phyloP scores from a whole-genome alignment of 2,888 invertebrate genomes.

The Hydropsyche betteni region DNA sequence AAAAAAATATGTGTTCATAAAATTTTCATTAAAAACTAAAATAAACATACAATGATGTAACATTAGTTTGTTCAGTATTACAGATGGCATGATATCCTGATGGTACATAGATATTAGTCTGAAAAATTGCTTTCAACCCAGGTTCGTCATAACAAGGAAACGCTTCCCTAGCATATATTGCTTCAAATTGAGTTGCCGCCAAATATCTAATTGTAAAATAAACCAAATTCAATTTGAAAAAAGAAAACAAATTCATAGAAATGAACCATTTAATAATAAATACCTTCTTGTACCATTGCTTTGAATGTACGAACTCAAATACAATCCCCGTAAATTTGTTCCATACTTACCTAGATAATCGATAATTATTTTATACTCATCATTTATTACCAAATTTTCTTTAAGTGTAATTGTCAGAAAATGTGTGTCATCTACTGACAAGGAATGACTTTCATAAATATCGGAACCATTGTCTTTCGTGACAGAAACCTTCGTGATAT shows the following conservation, averaged over 20 bases:
- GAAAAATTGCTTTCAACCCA: constrained; percentile 72
- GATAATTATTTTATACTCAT: constrained; percentile 65
- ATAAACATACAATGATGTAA: constrained; percentile 15
- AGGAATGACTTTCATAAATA: not conserved
- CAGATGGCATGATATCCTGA: constrained; percentile 57
- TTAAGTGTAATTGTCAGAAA: constrained; percentile 64
- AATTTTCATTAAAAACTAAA: not conserved
- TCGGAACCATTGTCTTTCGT: constrained; percentile 27
- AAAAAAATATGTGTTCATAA: too few species aligned
- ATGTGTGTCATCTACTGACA: constrained; percentile 60
- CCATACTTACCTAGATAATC: constrained; percentile 67
- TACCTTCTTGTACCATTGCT: constrained; percentile 50
- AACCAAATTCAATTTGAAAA: too few species aligned
- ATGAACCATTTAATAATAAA: not conserved
- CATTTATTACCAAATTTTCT: constrained; percentile 55
- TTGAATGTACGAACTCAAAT: constrained; percentile 66
- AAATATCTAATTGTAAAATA: constrained; percentile 54
- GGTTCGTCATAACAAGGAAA: constrained; percentile 85
- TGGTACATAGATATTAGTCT: constrained; percentile 69
- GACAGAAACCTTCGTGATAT: constrained; percentile 53
- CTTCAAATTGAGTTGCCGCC: constrained; percentile 74
- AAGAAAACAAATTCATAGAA: not conserved
- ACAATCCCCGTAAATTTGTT: constrained; percentile 71
- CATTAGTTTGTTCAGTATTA: constrained; percentile 53
- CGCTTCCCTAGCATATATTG: constrained; percentile 71